Conservation (phyloP, 2,113 vertebrate species). For the Sceloporus tristichus region DNA sequence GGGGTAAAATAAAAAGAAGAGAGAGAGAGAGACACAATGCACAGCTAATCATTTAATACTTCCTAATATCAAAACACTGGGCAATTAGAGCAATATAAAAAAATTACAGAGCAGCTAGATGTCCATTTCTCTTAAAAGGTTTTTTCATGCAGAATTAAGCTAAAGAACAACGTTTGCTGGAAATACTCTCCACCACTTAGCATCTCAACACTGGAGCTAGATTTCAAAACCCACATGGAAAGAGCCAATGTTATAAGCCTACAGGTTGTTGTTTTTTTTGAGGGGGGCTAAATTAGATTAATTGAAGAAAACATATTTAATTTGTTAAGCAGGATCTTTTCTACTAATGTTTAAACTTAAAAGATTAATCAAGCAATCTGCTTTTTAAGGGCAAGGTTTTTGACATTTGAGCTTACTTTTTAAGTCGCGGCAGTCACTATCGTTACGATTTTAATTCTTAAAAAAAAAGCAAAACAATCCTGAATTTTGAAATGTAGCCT, state of each 20-base stretch:
- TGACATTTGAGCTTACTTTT: slow-evolving; percentile 78
- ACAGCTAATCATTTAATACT: slow-evolving; percentile 66
- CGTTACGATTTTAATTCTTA: slow-evolving; percentile 79
- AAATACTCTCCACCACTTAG: slow-evolving; percentile 69
- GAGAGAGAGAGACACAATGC: slow-evolving; percentile 65
- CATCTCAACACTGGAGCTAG: slow-evolving; percentile 96
- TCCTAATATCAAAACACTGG: slow-evolving; percentile 64
- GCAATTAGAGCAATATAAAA: slow-evolving; percentile 57
- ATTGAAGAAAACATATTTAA: slow-evolving; percentile 79
- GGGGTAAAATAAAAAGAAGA: slow-evolving; percentile 41
- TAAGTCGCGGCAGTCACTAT: slow-evolving; percentile 79
- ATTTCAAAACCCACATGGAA: slow-evolving; percentile 96
- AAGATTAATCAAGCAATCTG: slow-evolving; percentile 77
- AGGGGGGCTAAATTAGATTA: slow-evolving; percentile 69
- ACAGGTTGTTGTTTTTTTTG: slow-evolving; percentile 60
- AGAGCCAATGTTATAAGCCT: slow-evolving; percentile 81
- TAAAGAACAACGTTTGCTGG: slow-evolving; percentile 48
- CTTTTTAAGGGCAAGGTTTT: slow-evolving; percentile 78
- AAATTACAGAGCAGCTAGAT: slow-evolving; percentile 54
- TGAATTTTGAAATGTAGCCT: slow-evolving; percentile 99
- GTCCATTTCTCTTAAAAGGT: slow-evolving; percentile 58
- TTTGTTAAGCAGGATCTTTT: slow-evolving; percentile 76
- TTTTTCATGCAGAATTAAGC: slow-evolving; percentile 46
- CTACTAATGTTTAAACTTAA: slow-evolving; percentile 79
- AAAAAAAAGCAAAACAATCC: slow-evolving; percentile 73